These are phyloP conservation scores for Diaperis boleti DNA, from an alignment of 2,888 invertebrate genomes.

Conservation along the genomic window DNA sequence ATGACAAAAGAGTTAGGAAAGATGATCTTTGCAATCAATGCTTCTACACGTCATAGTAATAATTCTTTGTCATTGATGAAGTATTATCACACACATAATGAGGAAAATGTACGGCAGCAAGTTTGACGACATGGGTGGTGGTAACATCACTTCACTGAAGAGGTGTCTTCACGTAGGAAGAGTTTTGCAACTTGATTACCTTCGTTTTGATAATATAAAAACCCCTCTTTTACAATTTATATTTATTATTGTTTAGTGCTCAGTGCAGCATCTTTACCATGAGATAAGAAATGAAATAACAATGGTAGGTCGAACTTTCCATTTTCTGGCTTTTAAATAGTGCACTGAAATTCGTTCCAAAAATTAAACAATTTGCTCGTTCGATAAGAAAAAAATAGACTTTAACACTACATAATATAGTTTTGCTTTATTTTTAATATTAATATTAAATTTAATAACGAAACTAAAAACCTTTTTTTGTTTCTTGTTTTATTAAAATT, in stretches of 20 bases:
- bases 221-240: constrained; percentile 35
- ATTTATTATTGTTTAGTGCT: constrained; percentile 42
- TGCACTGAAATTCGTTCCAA: too few relatives aligned
- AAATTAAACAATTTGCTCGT: too few relatives aligned
- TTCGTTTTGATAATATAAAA: constrained; percentile 47
- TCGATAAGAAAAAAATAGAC: too few relatives aligned
- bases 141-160: constrained; percentile 32
- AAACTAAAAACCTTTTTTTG: too few relatives aligned
- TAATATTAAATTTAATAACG: too few relatives aligned
- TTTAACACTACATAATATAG: too few relatives aligned
- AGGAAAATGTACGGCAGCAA: background rate
- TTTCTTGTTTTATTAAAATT: too few relatives aligned
- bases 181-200: constrained; percentile 47
- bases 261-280: constrained; percentile 35
- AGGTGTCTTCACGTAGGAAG: constrained; percentile 41
- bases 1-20: background rate
- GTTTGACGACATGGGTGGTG: constrained; percentile 3
- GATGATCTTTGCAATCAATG: background rate
- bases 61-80: background rate
- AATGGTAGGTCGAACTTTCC: constrained; percentile 38
- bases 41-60: background rate
- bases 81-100: constrained; percentile 5
- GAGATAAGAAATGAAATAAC: constrained; percentile 23
- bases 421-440: too few relatives aligned
- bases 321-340: background rate